A percentile compares a stretch with the other conserved stretches of the same genome.
phyloP scores from a whole-genome alignment of 2,888 invertebrate species.

The Lasioglossum marginatum region DNA sequence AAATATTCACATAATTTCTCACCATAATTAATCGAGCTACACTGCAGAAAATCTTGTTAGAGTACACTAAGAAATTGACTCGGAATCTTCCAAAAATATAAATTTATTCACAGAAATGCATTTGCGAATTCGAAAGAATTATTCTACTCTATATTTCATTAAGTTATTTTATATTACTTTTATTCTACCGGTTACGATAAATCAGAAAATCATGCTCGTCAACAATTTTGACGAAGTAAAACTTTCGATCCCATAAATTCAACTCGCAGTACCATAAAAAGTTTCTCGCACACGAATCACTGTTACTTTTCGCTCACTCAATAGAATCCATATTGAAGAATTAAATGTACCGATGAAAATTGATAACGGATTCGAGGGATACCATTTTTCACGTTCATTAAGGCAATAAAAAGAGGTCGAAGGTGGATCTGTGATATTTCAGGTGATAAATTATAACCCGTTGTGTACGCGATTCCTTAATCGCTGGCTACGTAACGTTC shows the following conservation, averaged over 20 bases:
- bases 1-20: too few species aligned
- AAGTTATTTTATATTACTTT: background rate
- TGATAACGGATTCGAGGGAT: constrained; percentile 35
- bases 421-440: constrained; percentile 32
- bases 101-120: background rate
- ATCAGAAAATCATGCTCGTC: background rate
- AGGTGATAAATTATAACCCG: constrained; percentile 66
- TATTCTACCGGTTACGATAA: background rate
- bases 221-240: background rate
- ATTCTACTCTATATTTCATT: background rate
- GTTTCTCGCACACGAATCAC: background rate
- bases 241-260: background rate
- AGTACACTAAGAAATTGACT: background rate
- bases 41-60: background rate
- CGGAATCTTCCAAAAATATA: background rate
- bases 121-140: background rate
- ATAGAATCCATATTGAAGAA: constrained; percentile 6
- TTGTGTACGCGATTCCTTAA: constrained; percentile 62
- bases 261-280: background rate
- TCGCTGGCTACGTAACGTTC: constrained; percentile 67
- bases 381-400: constrained; percentile 35
- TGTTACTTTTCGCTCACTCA: background rate
- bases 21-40: too few species aligned
- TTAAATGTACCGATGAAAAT: constrained; percentile 29
- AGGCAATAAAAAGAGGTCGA: constrained; percentile 28